These are phyloP conservation scores for Drosophila pallidifrons DNA, from an alignment of 1,140 invertebrate species.

Conservation along the genomic window DNA sequence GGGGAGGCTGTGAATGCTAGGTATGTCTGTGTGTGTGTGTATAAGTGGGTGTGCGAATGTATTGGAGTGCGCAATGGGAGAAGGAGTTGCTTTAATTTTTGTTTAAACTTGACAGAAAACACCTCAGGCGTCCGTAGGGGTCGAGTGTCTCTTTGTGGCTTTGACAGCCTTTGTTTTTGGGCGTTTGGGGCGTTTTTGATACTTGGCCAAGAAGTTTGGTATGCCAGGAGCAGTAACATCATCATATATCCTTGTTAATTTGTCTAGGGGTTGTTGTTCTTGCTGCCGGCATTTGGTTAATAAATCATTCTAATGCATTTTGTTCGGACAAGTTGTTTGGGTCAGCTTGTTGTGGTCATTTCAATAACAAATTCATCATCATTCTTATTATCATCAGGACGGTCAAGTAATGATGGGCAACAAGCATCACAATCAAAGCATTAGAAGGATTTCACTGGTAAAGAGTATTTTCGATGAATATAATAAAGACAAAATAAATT, in stretches of 20 bases:
- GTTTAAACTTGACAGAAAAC: slow-evolving; percentile 75
- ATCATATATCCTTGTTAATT: slow-evolving; percentile 81
- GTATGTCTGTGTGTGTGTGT: slow-evolving; percentile 8
- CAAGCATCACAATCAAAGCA: slow-evolving; percentile 7
- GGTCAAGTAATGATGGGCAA: slow-evolving; percentile 14
- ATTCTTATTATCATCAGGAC: slow-evolving; percentile 30
- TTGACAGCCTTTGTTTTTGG: slow-evolving; percentile 74
- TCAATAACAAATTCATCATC: slow-evolving; percentile 67
- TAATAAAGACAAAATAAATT: too few relatives aligned
- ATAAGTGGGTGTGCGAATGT: slow-evolving; percentile 1
- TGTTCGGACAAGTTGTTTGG: slow-evolving; percentile 62
- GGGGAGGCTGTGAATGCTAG: slow-evolving; percentile 8
- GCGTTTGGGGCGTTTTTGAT: slow-evolving; percentile 47
- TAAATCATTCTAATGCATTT: slow-evolving; percentile 80
- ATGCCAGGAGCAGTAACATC: slow-evolving; percentile 46
- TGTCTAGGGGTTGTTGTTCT: slow-evolving; percentile 61
- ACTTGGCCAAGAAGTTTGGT: slow-evolving; percentile 55
- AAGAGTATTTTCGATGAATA: too few relatives aligned
- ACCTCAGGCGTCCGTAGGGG: slow-evolving; percentile 66
- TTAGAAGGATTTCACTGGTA: background rate
- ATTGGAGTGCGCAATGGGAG: slow-evolving; percentile 5
- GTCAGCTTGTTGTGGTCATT: slow-evolving; percentile 62
- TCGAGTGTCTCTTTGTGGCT: slow-evolving; percentile 80
- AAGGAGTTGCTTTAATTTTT: slow-evolving; percentile 70
- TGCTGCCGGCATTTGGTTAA: slow-evolving; percentile 29